These are phyloP conservation scores for Eriosoma lanigerum DNA, from an alignment of 1,140 invertebrate genomes.

Conservation along the genomic window DNA sequence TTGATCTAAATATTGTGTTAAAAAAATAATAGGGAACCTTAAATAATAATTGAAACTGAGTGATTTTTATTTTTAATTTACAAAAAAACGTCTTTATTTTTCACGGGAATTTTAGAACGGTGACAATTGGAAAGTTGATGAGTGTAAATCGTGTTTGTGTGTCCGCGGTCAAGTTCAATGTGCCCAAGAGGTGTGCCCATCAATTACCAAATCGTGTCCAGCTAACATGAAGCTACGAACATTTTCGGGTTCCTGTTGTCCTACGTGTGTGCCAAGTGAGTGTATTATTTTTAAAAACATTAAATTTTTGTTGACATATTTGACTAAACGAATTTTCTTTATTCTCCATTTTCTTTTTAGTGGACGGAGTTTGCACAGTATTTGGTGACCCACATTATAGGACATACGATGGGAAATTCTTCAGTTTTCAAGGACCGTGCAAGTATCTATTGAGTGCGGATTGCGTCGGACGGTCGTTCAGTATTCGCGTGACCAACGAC, in stretches of 20 bases:
- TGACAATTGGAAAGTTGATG: slow-evolving; percentile 80
- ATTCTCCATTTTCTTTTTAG: slow-evolving; percentile 59
- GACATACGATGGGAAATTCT: slow-evolving; percentile 89
- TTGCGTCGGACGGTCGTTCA: slow-evolving; percentile 76
- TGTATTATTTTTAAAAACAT: too few species aligned
- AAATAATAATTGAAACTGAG: too few species aligned
- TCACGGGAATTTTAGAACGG: slow-evolving; percentile 68
- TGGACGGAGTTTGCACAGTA: slow-evolving; percentile 84
- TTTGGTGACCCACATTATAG: slow-evolving; percentile 92
- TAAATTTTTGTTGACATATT: neutral
- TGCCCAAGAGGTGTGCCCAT: slow-evolving; percentile 73
- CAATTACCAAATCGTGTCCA: slow-evolving; percentile 65
- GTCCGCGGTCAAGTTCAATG: slow-evolving; percentile 77
- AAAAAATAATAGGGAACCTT: too few species aligned
- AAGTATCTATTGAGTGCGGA: slow-evolving; percentile 85
- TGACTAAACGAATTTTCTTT: neutral
- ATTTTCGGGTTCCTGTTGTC: slow-evolving; percentile 79
- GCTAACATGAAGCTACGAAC: slow-evolving; percentile 72
- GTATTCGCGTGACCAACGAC: slow-evolving; percentile 86
- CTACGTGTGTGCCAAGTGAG: slow-evolving; percentile 78
- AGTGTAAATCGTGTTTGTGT: slow-evolving; percentile 83
- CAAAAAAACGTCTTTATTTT: neutral
- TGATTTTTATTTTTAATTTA: too few species aligned
- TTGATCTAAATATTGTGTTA: too few species aligned
- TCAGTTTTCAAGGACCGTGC: slow-evolving; percentile 88